Percentiles rank a stretch among this genome's conserved stretches.
phyloP scores from a whole-genome alignment of 2,113 vertebrate genomes.

The Rhodinocichla rosea region DNA sequence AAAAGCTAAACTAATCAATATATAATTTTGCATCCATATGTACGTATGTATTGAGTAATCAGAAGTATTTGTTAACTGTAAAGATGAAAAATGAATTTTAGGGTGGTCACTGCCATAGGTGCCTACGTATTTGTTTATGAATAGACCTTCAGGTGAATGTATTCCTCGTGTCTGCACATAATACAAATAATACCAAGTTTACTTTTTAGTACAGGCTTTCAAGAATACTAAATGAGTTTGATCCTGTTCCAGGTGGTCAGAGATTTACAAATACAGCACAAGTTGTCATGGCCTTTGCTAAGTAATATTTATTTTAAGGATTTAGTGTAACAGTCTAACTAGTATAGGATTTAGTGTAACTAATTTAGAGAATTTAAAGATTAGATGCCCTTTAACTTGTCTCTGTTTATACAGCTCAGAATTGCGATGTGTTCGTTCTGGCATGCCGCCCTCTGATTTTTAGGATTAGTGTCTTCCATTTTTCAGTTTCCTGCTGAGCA shows the following conservation, averaged over 20 bases:
- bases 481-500: background rate
- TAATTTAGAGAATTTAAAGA: constrained; percentile 7
- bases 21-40: constrained; percentile 65
- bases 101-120: constrained; percentile 45
- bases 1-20: constrained; percentile 76
- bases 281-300: constrained; percentile 15
- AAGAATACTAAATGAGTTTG: constrained; percentile 11
- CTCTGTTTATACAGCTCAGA: constrained; percentile 5
- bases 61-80: constrained; percentile 71
- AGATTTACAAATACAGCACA: background rate
- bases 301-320: constrained; percentile 49
- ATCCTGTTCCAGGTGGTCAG: background rate
- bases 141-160: constrained; percentile 4
- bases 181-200: background rate
- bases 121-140: constrained; percentile 18
- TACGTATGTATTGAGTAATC: constrained; percentile 60
- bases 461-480: background rate
- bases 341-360: constrained; percentile 22
- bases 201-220: background rate
- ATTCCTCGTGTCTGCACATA: background rate
- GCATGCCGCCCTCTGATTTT: background rate
- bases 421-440: background rate
- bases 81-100: constrained; percentile 60
- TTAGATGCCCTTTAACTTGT: constrained; percentile 12
- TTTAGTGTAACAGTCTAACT: constrained; percentile 8